Evolutionary conservation across 2,888 invertebrate genomes (phyloP).

Genomic region (Agonopterix heracliana): DNA sequence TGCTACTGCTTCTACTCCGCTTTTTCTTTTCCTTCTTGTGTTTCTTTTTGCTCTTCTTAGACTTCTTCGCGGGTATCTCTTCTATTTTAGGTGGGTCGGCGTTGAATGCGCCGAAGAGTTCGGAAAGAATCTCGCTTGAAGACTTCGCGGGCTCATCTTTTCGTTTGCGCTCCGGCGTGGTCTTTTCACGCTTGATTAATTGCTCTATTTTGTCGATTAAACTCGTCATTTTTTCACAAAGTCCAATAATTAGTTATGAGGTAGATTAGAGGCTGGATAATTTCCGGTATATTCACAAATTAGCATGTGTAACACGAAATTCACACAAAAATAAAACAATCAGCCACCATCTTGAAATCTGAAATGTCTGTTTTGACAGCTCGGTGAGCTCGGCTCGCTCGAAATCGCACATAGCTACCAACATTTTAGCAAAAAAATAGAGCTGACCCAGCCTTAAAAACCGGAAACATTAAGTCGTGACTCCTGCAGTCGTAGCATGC

Average conservation of each 20-base stretch:
- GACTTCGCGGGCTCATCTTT: constrained; percentile 76
- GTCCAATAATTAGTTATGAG: neutral
- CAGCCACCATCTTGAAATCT: neutral
- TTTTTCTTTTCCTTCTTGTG: constrained; percentile 78
- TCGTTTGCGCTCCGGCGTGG: constrained; percentile 57
- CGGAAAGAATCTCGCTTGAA: constrained; percentile 88
- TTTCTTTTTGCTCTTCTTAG: constrained; percentile 77
- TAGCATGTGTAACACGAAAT: neutral
- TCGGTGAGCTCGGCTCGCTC: neutral
- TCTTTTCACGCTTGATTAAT: constrained; percentile 63
- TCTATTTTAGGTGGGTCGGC: constrained; percentile 80
- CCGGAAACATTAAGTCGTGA: too few relatives aligned
- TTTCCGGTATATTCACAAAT: neutral
- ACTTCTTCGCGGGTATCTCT: constrained; percentile 50
- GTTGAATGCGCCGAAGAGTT: constrained; percentile 87
- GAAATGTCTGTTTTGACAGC: neutral
- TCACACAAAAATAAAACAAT: neutral
- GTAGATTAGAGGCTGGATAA: neutral
- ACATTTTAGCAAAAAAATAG: neutral
- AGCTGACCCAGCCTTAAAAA: too few relatives aligned
- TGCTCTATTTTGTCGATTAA: constrained; percentile 64
- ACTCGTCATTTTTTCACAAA: constrained; percentile 39
- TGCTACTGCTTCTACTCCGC: constrained; percentile 57
- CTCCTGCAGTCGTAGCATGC: too few relatives aligned
- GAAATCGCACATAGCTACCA: neutral